Percentiles rank a stretch among this genome's conserved stretches.
Evolutionary conservation across 1,140 invertebrate species (phyloP).

Genomic region (Chironomus striatipennis): DNA sequence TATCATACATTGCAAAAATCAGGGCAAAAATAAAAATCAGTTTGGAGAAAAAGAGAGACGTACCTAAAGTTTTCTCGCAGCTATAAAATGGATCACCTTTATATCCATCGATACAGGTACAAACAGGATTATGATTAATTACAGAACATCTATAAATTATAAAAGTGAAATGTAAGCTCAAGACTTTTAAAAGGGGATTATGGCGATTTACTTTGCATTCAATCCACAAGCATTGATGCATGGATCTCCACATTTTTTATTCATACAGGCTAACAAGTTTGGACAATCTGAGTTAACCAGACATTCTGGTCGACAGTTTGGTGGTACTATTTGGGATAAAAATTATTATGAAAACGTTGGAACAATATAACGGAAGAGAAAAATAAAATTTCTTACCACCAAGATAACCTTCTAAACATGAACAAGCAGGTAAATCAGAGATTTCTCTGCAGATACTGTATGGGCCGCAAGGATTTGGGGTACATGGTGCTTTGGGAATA

Average conservation of each 20-base stretch:
- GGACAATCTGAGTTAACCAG: conserved; percentile 62
- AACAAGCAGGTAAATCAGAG: conserved; percentile 61
- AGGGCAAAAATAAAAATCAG: no score
- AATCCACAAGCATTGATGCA: conserved; percentile 60
- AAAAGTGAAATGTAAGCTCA: no score
- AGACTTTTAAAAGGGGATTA: background rate
- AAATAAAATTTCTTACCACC: conserved; percentile 37
- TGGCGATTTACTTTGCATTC: conserved; percentile 50
- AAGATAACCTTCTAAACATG: conserved; percentile 62
- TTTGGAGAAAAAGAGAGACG: background rate
- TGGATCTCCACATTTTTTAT: conserved; percentile 61
- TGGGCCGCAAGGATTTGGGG: conserved; percentile 66
- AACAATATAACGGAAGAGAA: no score
- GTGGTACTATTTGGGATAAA: conserved; percentile 46
- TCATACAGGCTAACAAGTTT: conserved; percentile 57
- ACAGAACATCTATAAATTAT: conserved; percentile 42
- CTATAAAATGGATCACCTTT: conserved; percentile 64
- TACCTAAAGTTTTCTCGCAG: conserved; percentile 43
- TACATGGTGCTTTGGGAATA: conserved; percentile 45
- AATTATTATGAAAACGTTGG: no score
- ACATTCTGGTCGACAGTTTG: conserved; percentile 71
- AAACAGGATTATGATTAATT: conserved; percentile 65
- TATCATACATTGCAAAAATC: conserved; percentile 26
- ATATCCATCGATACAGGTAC: conserved; percentile 57
- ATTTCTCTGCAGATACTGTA: conserved; percentile 66